Percentiles rank a stretch among this genome's conserved stretches.
Conservation (phyloP, 2,888 invertebrate species). For the Galeruca laticollis region DNA sequence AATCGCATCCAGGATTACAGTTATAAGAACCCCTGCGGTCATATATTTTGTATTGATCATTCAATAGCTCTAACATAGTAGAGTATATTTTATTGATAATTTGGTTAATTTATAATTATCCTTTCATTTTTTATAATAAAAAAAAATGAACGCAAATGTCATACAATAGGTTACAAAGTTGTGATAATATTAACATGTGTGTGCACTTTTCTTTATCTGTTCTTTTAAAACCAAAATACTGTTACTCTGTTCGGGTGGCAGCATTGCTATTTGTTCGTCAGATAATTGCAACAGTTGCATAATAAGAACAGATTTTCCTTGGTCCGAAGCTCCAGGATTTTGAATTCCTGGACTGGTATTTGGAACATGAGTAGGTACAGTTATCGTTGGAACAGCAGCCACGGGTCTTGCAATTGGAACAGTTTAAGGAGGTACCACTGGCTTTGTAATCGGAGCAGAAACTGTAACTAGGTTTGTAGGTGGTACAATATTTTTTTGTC, state of each 20-base stretch:
- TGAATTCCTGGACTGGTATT: slow-evolving; percentile 69
- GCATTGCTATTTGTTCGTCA: slow-evolving; percentile 95
- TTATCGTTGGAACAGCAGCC: slow-evolving; percentile 39
- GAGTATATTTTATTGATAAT: no score
- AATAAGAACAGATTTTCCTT: slow-evolving; percentile 90
- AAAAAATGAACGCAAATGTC: no score
- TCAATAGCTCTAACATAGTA: no score
- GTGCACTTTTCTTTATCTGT: slow-evolving; percentile 93
- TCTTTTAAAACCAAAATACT: slow-evolving; percentile 96
- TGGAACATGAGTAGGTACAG: slow-evolving; percentile 65
- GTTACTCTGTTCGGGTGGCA: slow-evolving; percentile 95
- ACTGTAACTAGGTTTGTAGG: slow-evolving; percentile 50
- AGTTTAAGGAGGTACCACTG: slow-evolving; percentile 43
- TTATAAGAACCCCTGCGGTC: no score
- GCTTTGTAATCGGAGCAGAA: slow-evolving; percentile 48
- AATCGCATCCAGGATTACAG: no score
- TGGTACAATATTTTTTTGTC: slow-evolving; percentile 68
- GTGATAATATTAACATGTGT: slow-evolving; percentile 64
- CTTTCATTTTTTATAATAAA: no score
- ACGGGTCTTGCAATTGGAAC: slow-evolving; percentile 22
- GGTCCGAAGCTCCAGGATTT: slow-evolving; percentile 88
- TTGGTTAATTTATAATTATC: no score
- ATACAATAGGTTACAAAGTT: no score
- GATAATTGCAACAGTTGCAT: slow-evolving; percentile 98
- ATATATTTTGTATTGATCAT: no score